Evolutionary conservation across 1,140 invertebrate genomes (phyloP).

Genomic region (Zophobas morio): DNA sequence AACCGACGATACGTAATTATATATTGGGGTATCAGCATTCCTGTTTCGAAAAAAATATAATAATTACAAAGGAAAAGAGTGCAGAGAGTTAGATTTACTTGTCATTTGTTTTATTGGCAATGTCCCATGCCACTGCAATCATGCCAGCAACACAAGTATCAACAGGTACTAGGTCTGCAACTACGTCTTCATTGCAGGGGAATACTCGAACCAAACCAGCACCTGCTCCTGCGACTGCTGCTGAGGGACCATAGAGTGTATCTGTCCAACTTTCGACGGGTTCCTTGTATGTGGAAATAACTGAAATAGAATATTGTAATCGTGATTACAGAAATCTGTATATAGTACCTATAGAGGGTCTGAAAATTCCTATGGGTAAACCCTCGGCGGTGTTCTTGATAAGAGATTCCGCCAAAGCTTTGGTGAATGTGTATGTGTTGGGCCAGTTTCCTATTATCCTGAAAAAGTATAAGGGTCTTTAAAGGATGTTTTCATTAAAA

Average conservation of each 20-base stretch:
- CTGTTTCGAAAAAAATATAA: constrained; percentile 62
- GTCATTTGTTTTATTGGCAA: constrained; percentile 66
- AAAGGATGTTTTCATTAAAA: not conserved
- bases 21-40: constrained; percentile 72
- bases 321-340: not conserved
- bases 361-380: constrained; percentile 78
- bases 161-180: constrained; percentile 80
- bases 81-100: constrained; percentile 22
- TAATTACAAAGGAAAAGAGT: constrained; percentile 12
- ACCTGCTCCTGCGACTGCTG: constrained; percentile 74
- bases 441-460: constrained; percentile 77
- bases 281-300: constrained; percentile 57
- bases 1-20: constrained; percentile 80
- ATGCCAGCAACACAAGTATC: constrained; percentile 85
- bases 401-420: constrained; percentile 79
- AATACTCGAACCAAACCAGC: constrained; percentile 83
- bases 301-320: constrained; percentile 14
- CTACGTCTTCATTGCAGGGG: constrained; percentile 72
- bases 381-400: constrained; percentile 70
- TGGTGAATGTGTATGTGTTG: constrained; percentile 84
- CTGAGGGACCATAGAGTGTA: constrained; percentile 89
- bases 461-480: constrained; percentile 49
- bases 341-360: constrained; percentile 74
- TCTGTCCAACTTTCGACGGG: constrained; percentile 84
- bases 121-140: constrained; percentile 79